Conservation (phyloP, 2,888 invertebrate species). For the Drosophila pseudotakahashii region DNA sequence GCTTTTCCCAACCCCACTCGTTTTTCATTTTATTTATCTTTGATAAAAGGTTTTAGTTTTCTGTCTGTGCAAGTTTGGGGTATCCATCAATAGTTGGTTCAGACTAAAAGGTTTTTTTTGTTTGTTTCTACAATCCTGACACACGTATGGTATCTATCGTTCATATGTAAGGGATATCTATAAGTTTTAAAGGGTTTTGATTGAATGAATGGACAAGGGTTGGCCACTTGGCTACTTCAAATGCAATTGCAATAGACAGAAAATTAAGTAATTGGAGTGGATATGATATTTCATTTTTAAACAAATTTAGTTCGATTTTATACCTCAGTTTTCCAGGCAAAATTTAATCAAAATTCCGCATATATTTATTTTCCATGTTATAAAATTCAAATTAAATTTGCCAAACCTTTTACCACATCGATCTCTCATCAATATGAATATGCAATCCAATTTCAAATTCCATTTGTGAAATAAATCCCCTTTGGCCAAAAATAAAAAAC, state of each 20-base stretch:
- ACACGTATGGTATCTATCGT: not conserved
- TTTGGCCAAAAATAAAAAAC: not conserved
- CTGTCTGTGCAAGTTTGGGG: conserved; percentile 24
- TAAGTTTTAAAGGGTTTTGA: not conserved
- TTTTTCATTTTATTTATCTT: conserved; percentile 74
- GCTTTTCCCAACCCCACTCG: conserved; percentile 21
- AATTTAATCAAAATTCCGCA: not conserved
- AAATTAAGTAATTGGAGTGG: too few relatives aligned
- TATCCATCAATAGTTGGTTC: conserved; percentile 63
- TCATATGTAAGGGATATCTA: not conserved
- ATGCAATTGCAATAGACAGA: not conserved
- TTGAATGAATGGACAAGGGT: not conserved
- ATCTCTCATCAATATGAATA: not conserved
- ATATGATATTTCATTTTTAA: too few relatives aligned
- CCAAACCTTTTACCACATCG: not conserved
- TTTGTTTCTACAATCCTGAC: conserved; percentile 42
- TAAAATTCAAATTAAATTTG: not conserved
- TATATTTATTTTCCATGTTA: not conserved
- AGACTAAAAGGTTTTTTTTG: conserved; percentile 62
- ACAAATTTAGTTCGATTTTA: too few relatives aligned
- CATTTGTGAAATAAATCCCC: conserved; percentile 18
- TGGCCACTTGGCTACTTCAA: not conserved
- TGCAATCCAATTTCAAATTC: conserved; percentile 38
- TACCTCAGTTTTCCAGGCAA: too few relatives aligned
- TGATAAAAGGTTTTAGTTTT: conserved; percentile 78